phyloP scores from a whole-genome alignment of 2,888 invertebrate species.

The Tuta absoluta region DNA sequence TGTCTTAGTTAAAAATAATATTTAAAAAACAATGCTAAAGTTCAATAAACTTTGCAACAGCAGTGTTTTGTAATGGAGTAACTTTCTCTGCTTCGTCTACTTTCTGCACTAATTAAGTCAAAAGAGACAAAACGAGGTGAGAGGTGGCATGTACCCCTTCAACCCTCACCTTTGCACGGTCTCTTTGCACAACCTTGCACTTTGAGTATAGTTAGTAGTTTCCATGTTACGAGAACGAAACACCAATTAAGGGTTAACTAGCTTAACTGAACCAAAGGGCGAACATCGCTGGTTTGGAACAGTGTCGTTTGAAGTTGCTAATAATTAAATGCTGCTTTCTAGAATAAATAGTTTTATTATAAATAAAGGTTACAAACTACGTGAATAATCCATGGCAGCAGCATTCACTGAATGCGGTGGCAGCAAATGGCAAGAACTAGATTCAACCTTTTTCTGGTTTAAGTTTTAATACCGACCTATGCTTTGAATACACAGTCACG shows the following conservation, averaged over 20 bases:
- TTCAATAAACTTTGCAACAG: background rate
- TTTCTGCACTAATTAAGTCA: background rate
- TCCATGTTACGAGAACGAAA: slow-evolving; percentile 2
- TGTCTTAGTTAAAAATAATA: background rate
- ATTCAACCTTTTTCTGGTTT: too few relatives aligned
- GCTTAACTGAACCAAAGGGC: slow-evolving; percentile 17
- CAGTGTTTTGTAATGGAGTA: background rate
- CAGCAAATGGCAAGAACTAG: too few relatives aligned
- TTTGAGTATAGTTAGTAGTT: slow-evolving; percentile 12
- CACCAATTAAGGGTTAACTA: slow-evolving; percentile 13
- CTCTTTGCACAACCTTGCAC: background rate
- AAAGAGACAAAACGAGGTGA: background rate
- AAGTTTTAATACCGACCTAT: too few relatives aligned
- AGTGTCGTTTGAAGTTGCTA: background rate
- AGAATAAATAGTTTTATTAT: too few relatives aligned
- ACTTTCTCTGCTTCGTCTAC: too few relatives aligned
- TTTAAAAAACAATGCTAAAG: background rate
- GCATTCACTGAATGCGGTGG: too few relatives aligned
- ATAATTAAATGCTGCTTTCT: background rate
- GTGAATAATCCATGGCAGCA: too few relatives aligned
- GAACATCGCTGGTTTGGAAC: background rate
- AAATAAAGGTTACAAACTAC: too few relatives aligned
- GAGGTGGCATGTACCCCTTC: background rate
- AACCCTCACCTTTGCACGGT: background rate
- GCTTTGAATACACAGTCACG: too few relatives aligned